Percentiles rank a stretch among this genome's conserved stretches.
These are phyloP conservation scores for Eriosoma lanigerum DNA, from an alignment of 1,140 invertebrate genomes.

Conservation along the genomic window DNA sequence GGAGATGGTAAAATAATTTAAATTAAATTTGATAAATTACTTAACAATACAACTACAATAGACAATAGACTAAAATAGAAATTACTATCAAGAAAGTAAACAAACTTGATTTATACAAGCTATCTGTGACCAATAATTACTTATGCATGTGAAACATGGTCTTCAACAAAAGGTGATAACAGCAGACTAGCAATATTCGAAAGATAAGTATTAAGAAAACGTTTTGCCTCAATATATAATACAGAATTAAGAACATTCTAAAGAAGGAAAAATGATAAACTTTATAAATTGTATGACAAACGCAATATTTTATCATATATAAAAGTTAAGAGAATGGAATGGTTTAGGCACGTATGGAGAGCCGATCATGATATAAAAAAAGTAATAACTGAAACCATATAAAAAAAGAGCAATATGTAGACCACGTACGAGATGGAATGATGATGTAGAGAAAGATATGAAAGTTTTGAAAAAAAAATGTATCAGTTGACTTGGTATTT, in stretches of 20 bases:
- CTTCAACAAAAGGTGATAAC: too few relatives aligned
- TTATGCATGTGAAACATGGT: too few relatives aligned
- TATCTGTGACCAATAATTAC: too few relatives aligned
- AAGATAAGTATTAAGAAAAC: too few relatives aligned
- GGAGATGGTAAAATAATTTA: neutral
- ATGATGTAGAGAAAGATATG: neutral
- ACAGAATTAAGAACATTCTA: neutral
- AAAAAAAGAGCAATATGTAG: neutral
- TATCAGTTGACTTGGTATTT: neutral
- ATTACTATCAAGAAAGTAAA: too few relatives aligned
- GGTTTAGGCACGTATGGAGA: neutral
- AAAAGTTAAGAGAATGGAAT: neutral
- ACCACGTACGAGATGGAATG: neutral
- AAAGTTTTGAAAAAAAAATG: neutral
- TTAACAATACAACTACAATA: neutral
- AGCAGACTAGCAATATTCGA: too few relatives aligned
- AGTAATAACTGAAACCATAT: neutral
- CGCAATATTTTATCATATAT: neutral
- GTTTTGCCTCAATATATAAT: neutral
- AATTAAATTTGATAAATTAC: neutral
- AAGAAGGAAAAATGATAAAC: neutral
- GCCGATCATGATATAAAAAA: neutral
- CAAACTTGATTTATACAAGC: too few relatives aligned
- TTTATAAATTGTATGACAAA: neutral
- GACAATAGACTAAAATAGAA: too few relatives aligned